Evolutionary conservation across 2,113 vertebrate species (phyloP).

Genomic region (Xiphias gladius): DNA sequence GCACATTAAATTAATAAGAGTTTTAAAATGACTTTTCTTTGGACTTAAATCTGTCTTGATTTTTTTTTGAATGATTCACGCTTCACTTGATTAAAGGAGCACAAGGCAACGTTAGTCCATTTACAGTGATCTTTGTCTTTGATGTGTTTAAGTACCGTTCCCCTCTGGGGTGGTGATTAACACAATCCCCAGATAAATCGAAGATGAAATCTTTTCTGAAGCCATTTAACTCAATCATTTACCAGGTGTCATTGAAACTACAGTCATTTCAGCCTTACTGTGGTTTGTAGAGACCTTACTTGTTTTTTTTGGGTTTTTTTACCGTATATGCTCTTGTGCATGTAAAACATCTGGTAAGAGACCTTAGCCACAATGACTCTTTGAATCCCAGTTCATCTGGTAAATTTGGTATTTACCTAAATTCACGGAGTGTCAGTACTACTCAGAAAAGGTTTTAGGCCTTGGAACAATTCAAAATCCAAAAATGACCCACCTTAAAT

Average conservation of each 20-base stretch:
- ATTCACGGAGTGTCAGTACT: neutral
- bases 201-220: neutral
- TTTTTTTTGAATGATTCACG: neutral
- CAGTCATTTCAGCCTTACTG: neutral
- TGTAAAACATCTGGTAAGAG: neutral
- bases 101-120: too few species aligned
- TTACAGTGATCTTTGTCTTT: neutral
- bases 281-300: neutral
- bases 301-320: too few species aligned
- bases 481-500: neutral
- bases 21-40: slow-evolving; percentile 20
- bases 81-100: neutral
- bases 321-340: neutral
- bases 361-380: neutral
- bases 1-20: slow-evolving; percentile 57
- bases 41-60: neutral
- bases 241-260: neutral
- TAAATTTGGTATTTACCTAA: neutral
- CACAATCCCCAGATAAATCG: neutral
- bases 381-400: neutral
- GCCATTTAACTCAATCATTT: neutral
- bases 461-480: neutral
- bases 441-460: neutral
- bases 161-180: neutral
- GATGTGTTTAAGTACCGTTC: neutral